Base-by-base conservation (phyloP, 2,797 vertebrate genomes). In the Pogonophryne albipinna region DNA sequence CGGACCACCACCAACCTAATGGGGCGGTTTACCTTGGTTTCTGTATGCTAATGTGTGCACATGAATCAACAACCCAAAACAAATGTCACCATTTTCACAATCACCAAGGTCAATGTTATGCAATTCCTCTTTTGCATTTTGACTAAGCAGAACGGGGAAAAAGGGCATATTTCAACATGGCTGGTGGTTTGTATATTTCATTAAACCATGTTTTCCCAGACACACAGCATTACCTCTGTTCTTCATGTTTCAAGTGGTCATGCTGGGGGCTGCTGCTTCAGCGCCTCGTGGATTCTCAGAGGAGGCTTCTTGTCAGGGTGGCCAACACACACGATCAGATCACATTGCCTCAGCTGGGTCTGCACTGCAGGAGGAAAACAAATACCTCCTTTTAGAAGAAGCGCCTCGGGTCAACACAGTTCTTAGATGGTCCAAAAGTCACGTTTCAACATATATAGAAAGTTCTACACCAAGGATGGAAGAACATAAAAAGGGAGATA, bases 311-410 rank as follows among this genome's bases (percentile, higher is more conserved):
- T 94, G 75, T 80, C 19, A 53, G 96, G 94, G 63, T 86, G 91
- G 84, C 50, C 94, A 85, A 98, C 94, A 78, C 94, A 95, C 74
- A 96, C 67, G 61, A 94, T 96, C 42, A 99, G 94, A 78, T 97
- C 96, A 90, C 97, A 98, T 63, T 95, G 95, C 85, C 94, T 93
- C 34, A 96, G 86, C 80, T 98, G 94, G 75, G 93, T 94, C 88
- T 78, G 90, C 80, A 96, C 97, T 98, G 93, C 63, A 74, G 47
- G 66, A 62, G 83, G 61, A 87, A 74, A 77, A 53, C 46, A 69
- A 78, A 74, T 63, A 58, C 46, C 44, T 58, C 58, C 27, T 80
- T 68, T 78, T 34, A 61, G n/a, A 61, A 31, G 8, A 61, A 38
- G 8, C 11, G 58, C 47, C 65, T 76, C 66, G 31, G 58, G 49